Evolutionary conservation across 92 coral and sea anemone species (phyloP), one percentile per base, ranked within the genome.

Genomic region (Heliopora coerulea): DNA sequence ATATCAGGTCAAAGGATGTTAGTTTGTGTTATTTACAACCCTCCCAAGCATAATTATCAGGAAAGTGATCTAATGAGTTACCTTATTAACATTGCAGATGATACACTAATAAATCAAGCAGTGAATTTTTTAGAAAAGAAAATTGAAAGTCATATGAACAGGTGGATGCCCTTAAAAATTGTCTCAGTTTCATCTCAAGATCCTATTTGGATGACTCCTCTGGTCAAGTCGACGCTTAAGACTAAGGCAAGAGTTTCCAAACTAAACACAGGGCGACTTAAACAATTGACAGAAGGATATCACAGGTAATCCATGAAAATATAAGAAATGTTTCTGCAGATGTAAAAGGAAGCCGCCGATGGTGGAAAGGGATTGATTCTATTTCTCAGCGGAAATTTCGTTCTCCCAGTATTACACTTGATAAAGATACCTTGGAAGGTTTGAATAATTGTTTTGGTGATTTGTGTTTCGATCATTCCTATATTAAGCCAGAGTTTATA

Each of bases 121-220:
- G 85, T 84, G 54, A 21, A 74, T 23, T 26, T 56, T 17, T 8
- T 80, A 41, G 84, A 84, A 59, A 33, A 14, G 17, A 80, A 59
- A 49, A 85, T 85, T 59, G 29, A 32, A 13, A 31, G 24, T 11
- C 60, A 54, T 10, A 66, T 85, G 80, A 65, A 80, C 52, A 54
- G 59, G 69, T 78, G 75, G 33, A 31, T 75, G 60, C 82, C 89
- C 0, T 11, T 65, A 0, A 67, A 30, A 62, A 66, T 67, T 1
- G 66, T 82, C 29, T 35, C 14, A 1, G 23, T 82, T 60, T 83
- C 87, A 20, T 26, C 83, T 33, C n/a, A 79, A 0, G 87, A 83
- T 28, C 87, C 83, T n/a, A 3, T 41, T 26, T 83, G 83, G 75
- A 83, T 83, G 83, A 27, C 81, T 39, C 84, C 80, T 30, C 62